Evolutionary conservation across 2,113 vertebrate species (phyloP).

Genomic region (Pipa parva): DNA sequence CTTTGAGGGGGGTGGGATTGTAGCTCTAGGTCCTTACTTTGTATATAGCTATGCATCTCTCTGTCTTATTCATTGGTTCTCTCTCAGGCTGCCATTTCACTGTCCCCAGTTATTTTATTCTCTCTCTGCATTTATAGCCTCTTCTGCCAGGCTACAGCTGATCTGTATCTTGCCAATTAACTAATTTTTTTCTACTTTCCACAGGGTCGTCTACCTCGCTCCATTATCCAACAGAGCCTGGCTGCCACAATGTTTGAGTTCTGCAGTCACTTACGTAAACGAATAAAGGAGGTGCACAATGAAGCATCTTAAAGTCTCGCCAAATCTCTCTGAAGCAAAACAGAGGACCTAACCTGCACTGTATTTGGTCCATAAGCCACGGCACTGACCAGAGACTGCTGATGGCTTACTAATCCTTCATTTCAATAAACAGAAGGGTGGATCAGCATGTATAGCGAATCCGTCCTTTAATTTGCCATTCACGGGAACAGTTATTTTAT

Average conservation of each 20-base stretch:
- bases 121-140: too few species aligned
- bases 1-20: too few species aligned
- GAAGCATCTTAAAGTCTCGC: background rate
- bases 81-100: too few species aligned
- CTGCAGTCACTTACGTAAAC: conserved; percentile 82
- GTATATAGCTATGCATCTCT: too few species aligned
- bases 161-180: too few species aligned
- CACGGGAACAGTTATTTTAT: too few species aligned
- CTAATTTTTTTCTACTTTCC: background rate
- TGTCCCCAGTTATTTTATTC: too few species aligned
- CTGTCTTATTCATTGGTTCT: too few species aligned
- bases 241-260: conserved; percentile 97
- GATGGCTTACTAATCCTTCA: background rate
- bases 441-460: background rate
- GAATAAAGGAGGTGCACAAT: conserved; percentile 64
- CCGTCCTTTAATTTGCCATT: too few species aligned
- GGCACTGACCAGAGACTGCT: conserved; percentile 4
- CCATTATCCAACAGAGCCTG: conserved; percentile 94
- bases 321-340: conserved; percentile 11
- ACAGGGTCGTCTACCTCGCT: conserved; percentile 88
- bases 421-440: background rate
- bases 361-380: background rate
- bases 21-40: too few species aligned
- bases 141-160: too few species aligned
- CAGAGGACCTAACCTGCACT: background rate